Conservation (phyloP, 2,888 invertebrate species). For the Dryomyza anilis region DNA sequence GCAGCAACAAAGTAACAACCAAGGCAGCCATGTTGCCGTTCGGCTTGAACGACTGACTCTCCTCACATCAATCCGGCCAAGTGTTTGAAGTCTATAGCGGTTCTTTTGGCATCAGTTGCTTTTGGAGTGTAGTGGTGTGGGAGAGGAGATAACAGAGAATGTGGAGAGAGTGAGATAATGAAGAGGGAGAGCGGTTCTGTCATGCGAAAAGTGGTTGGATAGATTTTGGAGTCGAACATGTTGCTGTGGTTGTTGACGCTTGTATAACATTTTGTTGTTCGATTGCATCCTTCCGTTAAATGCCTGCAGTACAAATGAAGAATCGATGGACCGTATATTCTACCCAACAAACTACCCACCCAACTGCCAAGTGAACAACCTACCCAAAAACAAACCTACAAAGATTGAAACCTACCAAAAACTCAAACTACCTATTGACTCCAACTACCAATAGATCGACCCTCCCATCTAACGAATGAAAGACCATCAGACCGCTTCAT, state of each 20-base stretch:
- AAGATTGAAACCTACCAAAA: neutral
- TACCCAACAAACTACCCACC: neutral
- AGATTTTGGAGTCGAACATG: neutral
- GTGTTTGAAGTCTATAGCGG: constrained; percentile 1
- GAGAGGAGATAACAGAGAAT: neutral
- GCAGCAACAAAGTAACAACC: constrained; percentile 5
- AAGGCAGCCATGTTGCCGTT: neutral
- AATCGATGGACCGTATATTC: no score
- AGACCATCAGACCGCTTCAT: neutral
- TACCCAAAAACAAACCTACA: neutral
- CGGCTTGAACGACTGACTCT: neutral
- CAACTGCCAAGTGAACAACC: neutral
- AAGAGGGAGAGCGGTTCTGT: neutral
- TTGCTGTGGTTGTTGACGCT: neutral
- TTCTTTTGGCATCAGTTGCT: neutral
- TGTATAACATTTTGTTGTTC: constrained; percentile 5
- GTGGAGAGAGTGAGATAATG: neutral
- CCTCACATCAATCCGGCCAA: no score
- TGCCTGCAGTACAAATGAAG: no score
- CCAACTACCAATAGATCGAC: neutral
- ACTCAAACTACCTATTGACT: neutral
- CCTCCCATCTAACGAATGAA: neutral
- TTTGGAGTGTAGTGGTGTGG: neutral
- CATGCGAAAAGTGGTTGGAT: neutral
- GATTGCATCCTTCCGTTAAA: constrained; percentile 11